These are phyloP conservation scores for Lateolabrax maculatus DNA, from an alignment of 2,797 vertebrate genomes.

Conservation along the genomic window DNA sequence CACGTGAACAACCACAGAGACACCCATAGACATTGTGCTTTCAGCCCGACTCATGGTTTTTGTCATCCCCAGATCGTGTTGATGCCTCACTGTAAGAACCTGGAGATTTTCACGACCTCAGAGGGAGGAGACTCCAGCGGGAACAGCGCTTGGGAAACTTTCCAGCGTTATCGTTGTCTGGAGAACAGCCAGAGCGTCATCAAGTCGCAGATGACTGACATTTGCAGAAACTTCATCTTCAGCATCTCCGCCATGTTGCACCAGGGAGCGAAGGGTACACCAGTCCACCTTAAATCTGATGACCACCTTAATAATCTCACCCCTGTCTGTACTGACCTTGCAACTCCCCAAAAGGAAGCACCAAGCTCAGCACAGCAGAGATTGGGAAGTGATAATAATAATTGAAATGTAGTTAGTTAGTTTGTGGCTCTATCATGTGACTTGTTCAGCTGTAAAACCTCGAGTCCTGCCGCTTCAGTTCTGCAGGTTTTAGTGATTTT, in stretches of 20 bases:
- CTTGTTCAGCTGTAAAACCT: not conserved
- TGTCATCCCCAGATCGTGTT: constrained; percentile 89
- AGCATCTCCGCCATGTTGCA: constrained; percentile 96
- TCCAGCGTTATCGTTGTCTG: constrained; percentile 95
- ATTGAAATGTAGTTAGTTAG: too few species aligned
- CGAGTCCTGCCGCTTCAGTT: not conserved
- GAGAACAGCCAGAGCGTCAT: constrained; percentile 95
- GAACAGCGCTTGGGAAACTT: constrained; percentile 91
- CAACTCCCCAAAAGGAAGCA: too few species aligned
- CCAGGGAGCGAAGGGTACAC: constrained; percentile 90
- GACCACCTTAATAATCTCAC: too few species aligned
- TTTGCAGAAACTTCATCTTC: constrained; percentile 95
- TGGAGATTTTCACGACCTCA: constrained; percentile 93
- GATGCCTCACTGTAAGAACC: constrained; percentile 95
- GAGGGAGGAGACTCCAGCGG: constrained; percentile 87
- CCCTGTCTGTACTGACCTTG: too few species aligned
- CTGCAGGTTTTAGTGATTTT: not conserved
- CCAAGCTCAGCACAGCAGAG: too few species aligned
- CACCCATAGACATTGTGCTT: not conserved
- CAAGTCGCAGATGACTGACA: constrained; percentile 94
- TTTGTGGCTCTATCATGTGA: too few species aligned
- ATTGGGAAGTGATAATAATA: too few species aligned
- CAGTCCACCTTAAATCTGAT: not conserved
- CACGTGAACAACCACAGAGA: not conserved
- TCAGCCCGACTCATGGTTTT: not conserved